Percentiles rank a stretch among this genome's conserved stretches.
These are phyloP conservation scores for Echiichthys vipera DNA, from an alignment of 2,797 vertebrate genomes.

Conservation along the genomic window DNA sequence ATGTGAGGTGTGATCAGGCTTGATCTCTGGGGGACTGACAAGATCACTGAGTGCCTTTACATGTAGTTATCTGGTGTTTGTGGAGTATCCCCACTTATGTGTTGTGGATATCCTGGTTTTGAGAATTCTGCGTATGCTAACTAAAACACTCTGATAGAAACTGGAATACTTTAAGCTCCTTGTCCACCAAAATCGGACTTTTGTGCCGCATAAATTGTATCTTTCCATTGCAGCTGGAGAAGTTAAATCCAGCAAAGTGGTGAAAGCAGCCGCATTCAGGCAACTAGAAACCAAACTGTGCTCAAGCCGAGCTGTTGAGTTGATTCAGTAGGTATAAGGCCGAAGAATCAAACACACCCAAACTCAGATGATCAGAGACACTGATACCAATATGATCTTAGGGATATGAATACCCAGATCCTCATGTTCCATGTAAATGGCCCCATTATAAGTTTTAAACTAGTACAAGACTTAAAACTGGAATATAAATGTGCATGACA, in stretches of 20 bases:
- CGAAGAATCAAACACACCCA: neutral
- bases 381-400: neutral
- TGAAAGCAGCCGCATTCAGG: neutral
- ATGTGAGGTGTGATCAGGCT: conserved; percentile 35
- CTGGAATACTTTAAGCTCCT: neutral
- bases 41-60: conserved; percentile 6
- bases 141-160: neutral
- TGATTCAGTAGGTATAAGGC: neutral
- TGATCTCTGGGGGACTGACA: conserved; percentile 22
- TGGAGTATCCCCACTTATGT: neutral
- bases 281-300: neutral
- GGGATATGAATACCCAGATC: neutral
- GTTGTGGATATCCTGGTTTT: neutral
- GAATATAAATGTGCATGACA: neutral
- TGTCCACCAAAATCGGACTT: neutral
- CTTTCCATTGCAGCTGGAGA: neutral
- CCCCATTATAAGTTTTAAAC: neutral
- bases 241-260: neutral
- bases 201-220: too few species aligned
- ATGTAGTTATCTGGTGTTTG: neutral
- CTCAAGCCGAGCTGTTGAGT: neutral
- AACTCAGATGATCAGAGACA: neutral
- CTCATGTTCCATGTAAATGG: neutral
- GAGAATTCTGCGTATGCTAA: neutral
- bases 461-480: neutral